These are phyloP conservation scores for Ameiurus melas DNA, from an alignment of 2,113 vertebrate genomes.

Conservation along the genomic window DNA sequence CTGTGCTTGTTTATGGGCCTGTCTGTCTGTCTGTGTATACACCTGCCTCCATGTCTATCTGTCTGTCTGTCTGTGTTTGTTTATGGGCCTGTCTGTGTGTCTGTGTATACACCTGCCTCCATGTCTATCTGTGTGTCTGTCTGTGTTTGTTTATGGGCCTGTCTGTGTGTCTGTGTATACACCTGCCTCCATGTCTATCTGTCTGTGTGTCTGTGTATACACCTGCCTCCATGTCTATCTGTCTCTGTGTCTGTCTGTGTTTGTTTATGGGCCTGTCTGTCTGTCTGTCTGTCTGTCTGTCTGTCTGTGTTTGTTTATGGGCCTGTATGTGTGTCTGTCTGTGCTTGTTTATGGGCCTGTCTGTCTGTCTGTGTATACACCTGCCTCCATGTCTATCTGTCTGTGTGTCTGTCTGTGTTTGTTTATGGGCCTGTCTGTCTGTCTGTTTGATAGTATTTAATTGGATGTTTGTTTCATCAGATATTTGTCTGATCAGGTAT, in stretches of 20 bases:
- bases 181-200: neutral
- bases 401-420: neutral
- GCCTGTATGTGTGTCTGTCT: too few relatives aligned
- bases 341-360: too few relatives aligned
- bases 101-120: too few relatives aligned
- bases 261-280: too few relatives aligned
- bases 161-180: neutral
- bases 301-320: too few relatives aligned
- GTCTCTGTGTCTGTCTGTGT: slow-evolving; percentile 63
- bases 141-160: too few relatives aligned
- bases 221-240: too few relatives aligned
- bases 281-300: neutral
- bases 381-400: neutral
- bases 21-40: neutral
- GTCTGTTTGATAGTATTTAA: too few relatives aligned
- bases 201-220: neutral
- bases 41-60: neutral
- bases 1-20: too few relatives aligned
- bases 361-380: too few relatives aligned
- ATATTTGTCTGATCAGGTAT: neutral
- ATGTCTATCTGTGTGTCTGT: slow-evolving; percentile 57
- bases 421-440: neutral
- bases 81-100: too few relatives aligned
- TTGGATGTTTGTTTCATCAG: neutral
- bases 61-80: neutral